Evolutionary conservation across 1,140 invertebrate genomes (phyloP), one percentile per base, ranked within the genome.

Genomic region (Popillia japonica): DNA sequence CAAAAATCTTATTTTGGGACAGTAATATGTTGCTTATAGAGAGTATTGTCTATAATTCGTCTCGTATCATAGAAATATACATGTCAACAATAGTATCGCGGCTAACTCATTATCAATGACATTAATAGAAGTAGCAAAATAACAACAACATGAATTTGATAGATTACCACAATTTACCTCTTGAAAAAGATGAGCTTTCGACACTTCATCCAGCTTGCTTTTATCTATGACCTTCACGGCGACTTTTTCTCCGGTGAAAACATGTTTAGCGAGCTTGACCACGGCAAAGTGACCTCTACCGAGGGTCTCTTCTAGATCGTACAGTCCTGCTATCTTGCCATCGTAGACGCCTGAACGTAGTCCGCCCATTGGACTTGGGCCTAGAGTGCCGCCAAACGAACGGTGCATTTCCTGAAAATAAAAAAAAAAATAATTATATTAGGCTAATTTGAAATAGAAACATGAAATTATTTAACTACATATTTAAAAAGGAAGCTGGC

Each of bases 171-270:
- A n/a, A n/a, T n/a, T 86, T 86, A 95, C 94, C 91, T 97, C 98
- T 90, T 99, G 97, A 87, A 99, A 98, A 76, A 99, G 92, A 92
- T 99, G 98, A 72, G 96, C 94, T 83, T 94, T 94, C n/a, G 97
- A 99, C 9, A 98, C 92, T 83, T 98, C 95, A 88, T 99, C 98
- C 82, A 99, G 89, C 88, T 98, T 98, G 76, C 93, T 96, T 88
- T 99, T 99, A 87, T 99, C 99, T 84, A 99, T 99, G 72, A 99
- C 94, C 90, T 96, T 95, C 48, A 95, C 94, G 72, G 94, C 94
- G 73, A 99, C 98, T 88, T 98, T 98, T 90, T 99, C 97, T n/a
- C 98, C 98, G 55, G 98, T 99, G 87, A 99, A 99, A 59, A 99
- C 98, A 91, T 99, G 99, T 80, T 96, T 90, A 9, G 99, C 99